Base-by-base conservation (phyloP, 2,888 invertebrate species). In the Dromius quadrimaculatus region DNA sequence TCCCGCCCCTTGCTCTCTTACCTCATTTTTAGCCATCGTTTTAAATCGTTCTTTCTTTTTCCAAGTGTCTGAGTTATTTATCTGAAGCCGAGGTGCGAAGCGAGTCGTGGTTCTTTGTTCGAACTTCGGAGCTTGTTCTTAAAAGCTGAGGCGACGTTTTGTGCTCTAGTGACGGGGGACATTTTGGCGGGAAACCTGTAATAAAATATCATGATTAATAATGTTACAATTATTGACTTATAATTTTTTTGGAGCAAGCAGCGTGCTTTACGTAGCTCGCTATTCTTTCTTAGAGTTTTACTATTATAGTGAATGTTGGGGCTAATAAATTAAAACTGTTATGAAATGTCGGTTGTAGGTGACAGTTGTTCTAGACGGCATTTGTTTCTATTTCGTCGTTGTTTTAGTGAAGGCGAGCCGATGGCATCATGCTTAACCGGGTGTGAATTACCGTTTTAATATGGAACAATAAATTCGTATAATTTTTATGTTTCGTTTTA, bases 361-460 rank as follows among this genome's bases (percentile, higher is more conserved):
- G 28, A 13, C 50, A 9, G 23, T 15, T 23, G 50, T 15, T 28
- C 22, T 28, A 28, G 50, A 54, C 50, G 50, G 50, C 45, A n/a
- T 20, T n/a, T 20, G 50, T 54, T 23, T 47, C 47, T 28, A 3
- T 28, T 28, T 28, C 28, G 4, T 28, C 28, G 28, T n/a, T n/a
- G n/a, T n/a, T n/a, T n/a, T n/a, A n/a, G n/a, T n/a, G n/a, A n/a
- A n/a, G n/a, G n/a, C n/a, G 22, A 47, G 50, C 28, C 41, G 41
- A 11, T 41, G 50, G 13, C 59, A 32, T 41, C 34, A 45, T 59
- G 68, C 59, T 68, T 68, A 68, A 68, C 68, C 59, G 68, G 68
- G 59, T 59, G 68, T 68, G 59, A 68, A 68, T 68, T 68, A 68
- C 68, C 68, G 68, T 68, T 68, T 68, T 68, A 68, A 68, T 68